Percentiles rank a stretch among this genome's conserved stretches.
Conservation (phyloP, 1,140 invertebrate species). For the Eriosoma lanigerum region DNA sequence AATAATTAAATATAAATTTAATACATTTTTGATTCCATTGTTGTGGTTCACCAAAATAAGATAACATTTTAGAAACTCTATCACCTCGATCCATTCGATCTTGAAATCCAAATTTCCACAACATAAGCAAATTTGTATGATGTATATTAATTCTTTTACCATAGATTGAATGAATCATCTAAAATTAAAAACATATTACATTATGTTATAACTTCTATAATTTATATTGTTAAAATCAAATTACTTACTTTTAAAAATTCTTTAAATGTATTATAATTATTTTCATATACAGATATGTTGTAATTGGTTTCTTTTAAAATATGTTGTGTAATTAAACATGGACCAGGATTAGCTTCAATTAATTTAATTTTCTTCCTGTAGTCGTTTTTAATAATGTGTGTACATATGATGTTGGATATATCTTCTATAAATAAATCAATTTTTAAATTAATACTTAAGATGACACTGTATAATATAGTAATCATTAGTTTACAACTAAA, state of each 20-base stretch:
- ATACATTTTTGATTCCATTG: conserved; percentile 23
- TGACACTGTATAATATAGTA: no score
- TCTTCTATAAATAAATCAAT: background rate
- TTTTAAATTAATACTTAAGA: no score
- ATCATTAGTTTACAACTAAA: no score
- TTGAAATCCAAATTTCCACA: conserved; percentile 39
- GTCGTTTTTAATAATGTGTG: background rate
- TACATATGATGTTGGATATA: conserved; percentile 10
- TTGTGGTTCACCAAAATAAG: background rate
- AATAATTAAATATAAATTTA: background rate
- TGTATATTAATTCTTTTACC: conserved; percentile 9
- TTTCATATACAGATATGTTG: conserved; percentile 31
- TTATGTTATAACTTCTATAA: no score
- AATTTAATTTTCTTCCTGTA: conserved; percentile 9
- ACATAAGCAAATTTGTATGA: conserved; percentile 27
- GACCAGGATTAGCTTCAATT: conserved; percentile 45
- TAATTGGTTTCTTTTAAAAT: conserved; percentile 31
- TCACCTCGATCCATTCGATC: conserved; percentile 32
- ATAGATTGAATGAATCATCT: background rate
- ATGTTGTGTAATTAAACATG: conserved; percentile 15
- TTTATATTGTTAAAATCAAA: background rate
- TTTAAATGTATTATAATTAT: conserved; percentile 2
- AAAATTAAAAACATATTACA: background rate
- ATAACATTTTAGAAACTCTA: conserved; percentile 41
- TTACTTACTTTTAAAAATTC: conserved; percentile 22